These are phyloP conservation scores for Tapera naevia DNA, from an alignment of 2,797 vertebrate genomes.

Conservation along the genomic window DNA sequence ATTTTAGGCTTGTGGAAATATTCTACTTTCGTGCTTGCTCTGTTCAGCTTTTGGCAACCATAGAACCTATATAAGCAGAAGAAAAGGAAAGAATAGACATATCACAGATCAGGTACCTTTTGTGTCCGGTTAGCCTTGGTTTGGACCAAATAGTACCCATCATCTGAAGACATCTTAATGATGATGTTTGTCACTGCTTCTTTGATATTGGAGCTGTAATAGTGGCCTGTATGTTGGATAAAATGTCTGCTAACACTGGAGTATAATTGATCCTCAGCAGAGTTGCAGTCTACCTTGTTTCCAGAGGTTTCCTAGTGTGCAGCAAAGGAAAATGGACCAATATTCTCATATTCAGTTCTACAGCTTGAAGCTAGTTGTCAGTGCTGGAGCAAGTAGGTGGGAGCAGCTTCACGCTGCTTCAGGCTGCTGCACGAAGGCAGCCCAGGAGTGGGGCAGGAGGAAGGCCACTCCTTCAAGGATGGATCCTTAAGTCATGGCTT, in stretches of 20 bases:
- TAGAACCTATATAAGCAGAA: neutral
- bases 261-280: neutral
- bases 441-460: neutral
- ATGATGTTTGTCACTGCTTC: neutral
- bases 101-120: neutral
- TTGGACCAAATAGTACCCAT: neutral
- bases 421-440: neutral
- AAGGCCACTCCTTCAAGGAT: neutral
- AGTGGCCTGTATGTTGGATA: neutral
- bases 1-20: neutral
- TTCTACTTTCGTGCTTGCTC: neutral
- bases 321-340: neutral
- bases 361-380: neutral
- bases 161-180: neutral
- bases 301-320: neutral
- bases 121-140: neutral
- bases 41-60: neutral
- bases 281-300: neutral
- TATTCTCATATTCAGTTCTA: neutral
- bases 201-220: neutral
- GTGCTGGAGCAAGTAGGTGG: accelerated
- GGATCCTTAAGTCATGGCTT: neutral
- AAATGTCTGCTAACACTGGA: neutral
- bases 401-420: neutral
- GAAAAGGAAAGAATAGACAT: neutral